Base-by-base conservation (phyloP, 2,113 vertebrate species). In the Agapornis roseicollis region DNA sequence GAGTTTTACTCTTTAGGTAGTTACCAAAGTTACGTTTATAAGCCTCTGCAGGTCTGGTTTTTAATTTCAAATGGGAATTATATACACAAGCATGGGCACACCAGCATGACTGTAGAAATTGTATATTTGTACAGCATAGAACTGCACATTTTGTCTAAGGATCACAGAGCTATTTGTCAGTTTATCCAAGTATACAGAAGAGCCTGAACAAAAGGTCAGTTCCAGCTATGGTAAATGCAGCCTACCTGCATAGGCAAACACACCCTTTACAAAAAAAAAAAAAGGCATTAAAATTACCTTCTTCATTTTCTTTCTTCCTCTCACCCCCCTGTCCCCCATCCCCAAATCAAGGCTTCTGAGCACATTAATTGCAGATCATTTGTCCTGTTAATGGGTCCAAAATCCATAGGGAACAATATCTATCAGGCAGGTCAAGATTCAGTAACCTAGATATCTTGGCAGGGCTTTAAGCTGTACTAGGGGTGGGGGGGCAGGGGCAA, bases 351-450 rank as follows among this genome's bases (percentile, higher is more conserved):
- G 56, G 60, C 52, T 85, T 90, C 76, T 49, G 76, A 91, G 82
- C 80, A 60, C 0, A 0, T 91, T 88, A 83, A 86, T 60, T 94
- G 88, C 82, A 90, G 68, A 93, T 96, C 82, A 93, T 90, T 96
- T 96, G 91, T 90, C 90, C 85, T 88, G 58, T 93, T 96, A 96
- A 95, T 94, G 82, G 64, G n/a, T 79, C 68, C 68, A 80, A 78
- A 88, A 78, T 88, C 88, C 88, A 42, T 60, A 64, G 90, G 92
- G 93, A 91, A 64, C 68, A 93, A 17, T 61, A 89, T 47, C 72
- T 93, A 79, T 56, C 84, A 87, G 94, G 39, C 70, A 87, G 78
- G 91, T 96, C 91, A 68, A 91, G 85, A 93, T 94, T 50, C 68
- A 33, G 85, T 94, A 96, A 88, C 69, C 35, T 47, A 78, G 55